Conservation (phyloP, 2,888 invertebrate genomes). For the Melieria omissa region DNA sequence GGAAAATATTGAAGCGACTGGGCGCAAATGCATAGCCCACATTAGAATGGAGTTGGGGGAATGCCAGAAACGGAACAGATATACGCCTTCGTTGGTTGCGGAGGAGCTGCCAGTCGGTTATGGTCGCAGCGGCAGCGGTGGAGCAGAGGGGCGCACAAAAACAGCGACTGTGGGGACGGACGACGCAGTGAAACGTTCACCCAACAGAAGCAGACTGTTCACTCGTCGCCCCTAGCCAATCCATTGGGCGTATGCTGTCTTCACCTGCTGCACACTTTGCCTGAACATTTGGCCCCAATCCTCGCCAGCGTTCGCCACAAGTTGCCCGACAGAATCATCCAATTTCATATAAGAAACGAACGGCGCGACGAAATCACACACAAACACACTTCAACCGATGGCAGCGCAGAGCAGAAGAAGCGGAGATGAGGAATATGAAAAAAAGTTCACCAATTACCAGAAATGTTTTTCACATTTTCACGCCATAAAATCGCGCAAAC, state of each 20-base stretch:
- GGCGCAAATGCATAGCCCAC: background rate
- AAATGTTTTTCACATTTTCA: constrained; percentile 55
- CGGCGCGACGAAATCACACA: constrained; percentile 6
- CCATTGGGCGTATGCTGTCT: too few relatives aligned
- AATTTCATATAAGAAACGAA: background rate
- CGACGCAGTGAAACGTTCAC: too few relatives aligned
- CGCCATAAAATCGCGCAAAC: constrained; percentile 44
- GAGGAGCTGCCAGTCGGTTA: background rate
- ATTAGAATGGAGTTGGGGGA: background rate
- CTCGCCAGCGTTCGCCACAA: too few relatives aligned
- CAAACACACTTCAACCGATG: constrained; percentile 15
- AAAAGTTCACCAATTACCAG: constrained; percentile 61
- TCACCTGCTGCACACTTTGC: too few relatives aligned
- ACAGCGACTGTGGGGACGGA: too few relatives aligned
- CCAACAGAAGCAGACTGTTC: too few relatives aligned
- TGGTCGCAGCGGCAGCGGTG: too few relatives aligned
- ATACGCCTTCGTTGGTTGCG: background rate
- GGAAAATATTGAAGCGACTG: background rate
- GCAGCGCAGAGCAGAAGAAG: constrained; percentile 41
- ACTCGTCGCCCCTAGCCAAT: too few relatives aligned
- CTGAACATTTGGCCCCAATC: too few relatives aligned
- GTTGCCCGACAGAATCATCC: background rate
- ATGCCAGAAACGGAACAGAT: background rate
- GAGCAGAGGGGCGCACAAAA: too few relatives aligned
- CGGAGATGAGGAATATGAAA: constrained; percentile 51